These are phyloP conservation scores for Ammodramus savannarum DNA, from an alignment of 2,113 vertebrate species.

Conservation along the genomic window DNA sequence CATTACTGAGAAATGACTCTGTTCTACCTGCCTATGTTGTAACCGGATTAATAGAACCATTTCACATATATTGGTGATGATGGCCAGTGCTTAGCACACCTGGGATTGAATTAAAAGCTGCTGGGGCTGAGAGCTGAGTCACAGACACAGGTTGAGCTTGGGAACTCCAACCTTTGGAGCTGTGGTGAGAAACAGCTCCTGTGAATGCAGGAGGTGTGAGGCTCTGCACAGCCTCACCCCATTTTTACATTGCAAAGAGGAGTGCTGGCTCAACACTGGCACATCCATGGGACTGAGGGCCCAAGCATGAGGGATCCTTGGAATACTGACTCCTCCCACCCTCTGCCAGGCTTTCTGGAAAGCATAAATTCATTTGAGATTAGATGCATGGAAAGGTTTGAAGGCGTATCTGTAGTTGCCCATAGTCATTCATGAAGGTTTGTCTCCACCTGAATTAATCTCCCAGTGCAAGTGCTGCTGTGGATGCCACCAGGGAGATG, in stretches of 20 bases:
- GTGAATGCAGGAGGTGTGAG: not conserved
- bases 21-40: not conserved
- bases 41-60: not conserved
- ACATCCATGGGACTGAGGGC: not conserved
- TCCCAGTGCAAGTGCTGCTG: not conserved
- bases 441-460: not conserved
- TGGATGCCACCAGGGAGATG: not conserved
- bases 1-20: not conserved
- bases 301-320: not conserved
- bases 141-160: not conserved
- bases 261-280: not conserved
- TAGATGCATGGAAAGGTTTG: not conserved
- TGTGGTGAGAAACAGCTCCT: not conserved
- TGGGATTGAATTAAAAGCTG: constrained; percentile 24
- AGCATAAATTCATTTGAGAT: not conserved
- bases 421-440: not conserved
- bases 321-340: not conserved
- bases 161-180: not conserved
- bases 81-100: not conserved
- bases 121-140: not conserved
- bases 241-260: not conserved
- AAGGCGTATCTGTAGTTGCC: not conserved
- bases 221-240: not conserved
- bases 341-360: not conserved
- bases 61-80: not conserved